Evolutionary conservation across 2,113 vertebrate species (phyloP).

Genomic region (Raja brachyura): DNA sequence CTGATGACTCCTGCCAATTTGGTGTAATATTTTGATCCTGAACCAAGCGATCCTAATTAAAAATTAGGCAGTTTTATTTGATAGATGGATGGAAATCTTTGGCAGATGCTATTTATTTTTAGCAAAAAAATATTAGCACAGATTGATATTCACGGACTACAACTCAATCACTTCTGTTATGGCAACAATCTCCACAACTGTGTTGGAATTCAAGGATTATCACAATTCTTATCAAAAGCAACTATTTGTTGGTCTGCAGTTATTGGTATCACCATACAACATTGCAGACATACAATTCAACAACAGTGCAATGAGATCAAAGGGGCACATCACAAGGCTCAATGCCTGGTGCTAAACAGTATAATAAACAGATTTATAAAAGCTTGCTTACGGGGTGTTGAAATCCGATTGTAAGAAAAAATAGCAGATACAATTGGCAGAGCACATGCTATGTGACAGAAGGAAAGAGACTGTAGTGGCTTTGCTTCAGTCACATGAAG

Average conservation of each 20-base stretch:
- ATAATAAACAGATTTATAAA: not conserved
- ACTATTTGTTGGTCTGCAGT: not conserved
- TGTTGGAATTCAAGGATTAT: not conserved
- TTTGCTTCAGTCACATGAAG: too few species aligned
- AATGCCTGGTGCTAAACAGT: not conserved
- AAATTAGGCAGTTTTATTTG: slow-evolving; percentile 5
- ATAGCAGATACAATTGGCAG: not conserved
- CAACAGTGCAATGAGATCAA: not conserved
- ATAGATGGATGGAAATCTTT: not conserved
- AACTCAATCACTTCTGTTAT: not conserved
- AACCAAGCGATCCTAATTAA: not conserved
- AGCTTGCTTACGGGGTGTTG: not conserved
- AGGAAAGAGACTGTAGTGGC: too few species aligned
- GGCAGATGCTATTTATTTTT: slow-evolving; percentile 2
- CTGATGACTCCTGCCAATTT: not conserved
- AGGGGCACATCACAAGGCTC: too few species aligned
- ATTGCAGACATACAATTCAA: not conserved
- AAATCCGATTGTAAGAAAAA: not conserved
- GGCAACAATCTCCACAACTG: not conserved
- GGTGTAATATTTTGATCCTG: not conserved
- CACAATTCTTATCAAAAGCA: not conserved
- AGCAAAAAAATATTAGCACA: not conserved
- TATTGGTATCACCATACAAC: not conserved
- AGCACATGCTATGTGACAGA: not conserved
- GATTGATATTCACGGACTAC: not conserved